Evolutionary conservation across 2,797 vertebrate species (phyloP).

Genomic region (Sebastes paucispinis): DNA sequence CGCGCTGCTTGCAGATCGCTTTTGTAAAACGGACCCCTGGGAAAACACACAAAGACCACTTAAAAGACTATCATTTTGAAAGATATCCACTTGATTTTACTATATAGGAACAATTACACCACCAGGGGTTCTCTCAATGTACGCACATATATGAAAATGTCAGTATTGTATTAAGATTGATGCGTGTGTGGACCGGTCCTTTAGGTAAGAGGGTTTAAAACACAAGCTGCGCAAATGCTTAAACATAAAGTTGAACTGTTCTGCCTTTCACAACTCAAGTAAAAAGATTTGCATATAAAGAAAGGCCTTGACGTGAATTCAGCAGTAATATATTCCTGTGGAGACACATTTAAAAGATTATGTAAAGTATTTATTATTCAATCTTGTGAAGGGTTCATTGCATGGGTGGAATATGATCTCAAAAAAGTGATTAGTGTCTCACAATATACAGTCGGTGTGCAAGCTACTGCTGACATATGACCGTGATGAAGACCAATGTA

Average conservation of each 20-base stretch:
- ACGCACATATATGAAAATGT: background rate
- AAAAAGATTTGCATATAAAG: slow-evolving; percentile 9
- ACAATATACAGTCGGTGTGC: no score
- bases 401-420: no score
- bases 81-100: background rate
- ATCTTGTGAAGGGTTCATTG: no score
- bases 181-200: background rate
- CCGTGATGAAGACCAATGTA: no score
- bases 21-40: background rate
- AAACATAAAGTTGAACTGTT: background rate
- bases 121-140: background rate
- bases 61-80: background rate
- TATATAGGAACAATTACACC: background rate
- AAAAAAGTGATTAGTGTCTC: no score
- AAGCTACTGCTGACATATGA: no score
- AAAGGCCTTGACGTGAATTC: background rate
- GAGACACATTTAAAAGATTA: background rate
- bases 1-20: background rate
- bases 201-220: background rate
- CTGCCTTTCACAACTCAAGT: background rate
- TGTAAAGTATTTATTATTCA: background rate
- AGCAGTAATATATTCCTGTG: background rate
- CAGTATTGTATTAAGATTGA: background rate
- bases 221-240: background rate
- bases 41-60: background rate